phyloP scores from a whole-genome alignment of 37 sponge, comb jelly and placozoan species.

The Beroe ovata region DNA sequence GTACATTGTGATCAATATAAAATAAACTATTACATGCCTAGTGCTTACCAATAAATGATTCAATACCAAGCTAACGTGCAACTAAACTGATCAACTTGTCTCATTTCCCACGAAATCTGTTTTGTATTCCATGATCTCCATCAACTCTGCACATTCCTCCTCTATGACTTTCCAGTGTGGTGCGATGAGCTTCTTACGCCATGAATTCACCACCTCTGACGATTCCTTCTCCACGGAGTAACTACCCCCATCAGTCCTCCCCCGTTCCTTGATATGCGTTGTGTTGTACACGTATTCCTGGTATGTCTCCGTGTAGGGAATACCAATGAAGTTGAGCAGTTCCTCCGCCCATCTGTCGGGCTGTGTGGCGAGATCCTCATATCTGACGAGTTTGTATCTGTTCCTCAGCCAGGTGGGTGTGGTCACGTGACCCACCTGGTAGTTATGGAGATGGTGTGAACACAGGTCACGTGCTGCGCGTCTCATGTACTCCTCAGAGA shows the following conservation, averaged over 20 bases:
- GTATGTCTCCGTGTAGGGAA: neutral
- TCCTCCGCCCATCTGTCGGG: conserved; percentile 2
- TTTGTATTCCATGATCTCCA: neutral
- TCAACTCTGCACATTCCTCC: conserved; percentile 29
- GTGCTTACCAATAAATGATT: too few species aligned
- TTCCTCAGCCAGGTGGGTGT: neutral
- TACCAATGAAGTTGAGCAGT: neutral
- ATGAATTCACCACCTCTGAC: neutral
- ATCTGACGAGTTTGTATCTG: conserved; percentile 51
- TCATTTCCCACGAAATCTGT: neutral
- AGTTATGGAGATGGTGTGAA: conserved; percentile 32
- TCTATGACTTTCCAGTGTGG: conserved; percentile 19
- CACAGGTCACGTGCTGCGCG: neutral
- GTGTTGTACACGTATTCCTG: conserved; percentile 32
- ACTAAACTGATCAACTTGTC: too few species aligned
- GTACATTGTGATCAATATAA: too few species aligned
- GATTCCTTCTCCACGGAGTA: conserved; percentile 23
- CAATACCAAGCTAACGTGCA: too few species aligned
- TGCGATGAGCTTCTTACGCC: neutral
- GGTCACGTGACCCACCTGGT: conserved; percentile 20
- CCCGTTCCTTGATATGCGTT: conserved; percentile 5
- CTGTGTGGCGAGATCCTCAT: conserved; percentile 16
- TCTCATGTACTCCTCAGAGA: neutral
- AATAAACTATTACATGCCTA: too few species aligned
- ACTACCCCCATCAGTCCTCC: neutral